Conservation (phyloP, 2,113 vertebrate species). For the Ammodytes dubius region DNA sequence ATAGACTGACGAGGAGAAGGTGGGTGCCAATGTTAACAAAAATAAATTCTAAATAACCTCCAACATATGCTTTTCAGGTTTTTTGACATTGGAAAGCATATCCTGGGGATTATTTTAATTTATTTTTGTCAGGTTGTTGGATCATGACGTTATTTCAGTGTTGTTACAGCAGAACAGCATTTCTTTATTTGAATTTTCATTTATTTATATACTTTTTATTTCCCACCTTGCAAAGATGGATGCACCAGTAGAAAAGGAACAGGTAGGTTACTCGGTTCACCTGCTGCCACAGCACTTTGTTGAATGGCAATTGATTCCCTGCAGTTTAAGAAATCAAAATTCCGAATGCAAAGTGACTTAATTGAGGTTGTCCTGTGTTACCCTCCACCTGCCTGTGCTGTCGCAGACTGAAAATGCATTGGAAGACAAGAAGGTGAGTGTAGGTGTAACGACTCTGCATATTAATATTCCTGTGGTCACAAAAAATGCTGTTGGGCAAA, state of each 20-base stretch:
- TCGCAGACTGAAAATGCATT: slow-evolving; percentile 45
- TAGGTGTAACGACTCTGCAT: slow-evolving; percentile 4
- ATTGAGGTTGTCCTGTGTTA: slow-evolving; percentile 33
- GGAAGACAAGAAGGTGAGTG: slow-evolving; percentile 65
- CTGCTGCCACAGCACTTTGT: background rate
- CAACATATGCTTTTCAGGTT: background rate
- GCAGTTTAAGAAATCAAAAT: background rate
- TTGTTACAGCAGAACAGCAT: background rate
- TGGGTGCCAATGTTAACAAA: slow-evolving; percentile 44
- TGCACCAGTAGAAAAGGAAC: slow-evolving; percentile 59
- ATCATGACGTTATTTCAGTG: background rate
- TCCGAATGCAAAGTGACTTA: slow-evolving; percentile 9
- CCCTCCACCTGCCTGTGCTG: slow-evolving; percentile 30
- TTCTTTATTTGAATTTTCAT: slow-evolving; percentile 37
- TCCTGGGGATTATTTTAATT: no score
- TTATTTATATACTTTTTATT: background rate
- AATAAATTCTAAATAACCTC: no score
- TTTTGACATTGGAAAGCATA: no score
- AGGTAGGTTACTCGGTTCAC: slow-evolving; percentile 63
- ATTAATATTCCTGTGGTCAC: background rate
- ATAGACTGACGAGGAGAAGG: slow-evolving; percentile 75
- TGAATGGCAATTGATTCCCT: background rate
- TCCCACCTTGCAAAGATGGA: slow-evolving; percentile 68
- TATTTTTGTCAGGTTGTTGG: background rate
- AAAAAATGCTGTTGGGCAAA: background rate